Evolutionary conservation across 2,797 vertebrate genomes (phyloP).

Genomic region (Yasuhikotakia modesta): DNA sequence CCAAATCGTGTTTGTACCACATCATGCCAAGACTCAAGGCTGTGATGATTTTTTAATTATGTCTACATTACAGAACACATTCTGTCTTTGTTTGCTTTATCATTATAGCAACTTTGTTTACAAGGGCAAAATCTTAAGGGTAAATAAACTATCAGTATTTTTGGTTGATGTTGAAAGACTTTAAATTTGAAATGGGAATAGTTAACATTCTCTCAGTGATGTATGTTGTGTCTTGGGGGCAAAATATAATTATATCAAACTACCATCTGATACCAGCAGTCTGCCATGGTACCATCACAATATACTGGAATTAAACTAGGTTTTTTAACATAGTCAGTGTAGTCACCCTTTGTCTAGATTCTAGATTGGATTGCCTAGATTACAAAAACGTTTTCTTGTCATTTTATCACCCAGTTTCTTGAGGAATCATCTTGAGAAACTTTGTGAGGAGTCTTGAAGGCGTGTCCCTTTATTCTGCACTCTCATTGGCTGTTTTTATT

Average conservation of each 20-base stretch:
- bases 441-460: no score
- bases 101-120: conserved; percentile 25
- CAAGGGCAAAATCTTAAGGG: conserved; percentile 14
- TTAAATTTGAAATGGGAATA: background rate
- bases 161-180: conserved; percentile 17
- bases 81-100: conserved; percentile 17
- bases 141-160: conserved; percentile 23
- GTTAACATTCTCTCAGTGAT: background rate
- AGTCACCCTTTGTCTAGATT: no score
- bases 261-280: background rate
- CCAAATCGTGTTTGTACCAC: background rate
- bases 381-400: no score
- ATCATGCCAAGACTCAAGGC: conserved; percentile 16
- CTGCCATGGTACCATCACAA: background rate
- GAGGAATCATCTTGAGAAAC: no score
- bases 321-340: no score
- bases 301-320: no score
- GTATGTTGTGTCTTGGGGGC: background rate
- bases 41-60: conserved; percentile 38
- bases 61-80: conserved; percentile 20
- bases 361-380: no score
- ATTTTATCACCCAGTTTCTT: no score
- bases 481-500: no score
- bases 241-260: background rate
- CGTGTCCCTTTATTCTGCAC: no score